Conservation (phyloP, 2,888 invertebrate species). For the Cepaea hortensis region DNA sequence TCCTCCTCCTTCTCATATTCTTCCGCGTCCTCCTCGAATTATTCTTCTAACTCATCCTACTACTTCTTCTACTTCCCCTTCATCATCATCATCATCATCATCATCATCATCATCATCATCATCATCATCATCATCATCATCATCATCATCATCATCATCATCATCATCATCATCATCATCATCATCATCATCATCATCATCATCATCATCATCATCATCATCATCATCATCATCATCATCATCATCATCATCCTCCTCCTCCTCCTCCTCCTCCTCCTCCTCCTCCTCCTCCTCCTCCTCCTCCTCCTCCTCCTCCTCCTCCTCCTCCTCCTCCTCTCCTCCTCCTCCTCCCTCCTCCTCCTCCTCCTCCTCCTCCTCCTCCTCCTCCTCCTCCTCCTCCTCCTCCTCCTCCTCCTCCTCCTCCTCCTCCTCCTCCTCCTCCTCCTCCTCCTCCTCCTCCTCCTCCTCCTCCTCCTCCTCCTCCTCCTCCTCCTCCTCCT, state of each 20-base stretch:
- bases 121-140: too few species aligned
- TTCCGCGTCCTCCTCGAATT: too few species aligned
- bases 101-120: too few species aligned
- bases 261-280: neutral
- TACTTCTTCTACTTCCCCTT: too few species aligned
- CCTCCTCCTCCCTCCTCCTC: neutral
- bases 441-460: neutral
- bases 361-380: neutral
- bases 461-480: neutral
- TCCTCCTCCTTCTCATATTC: neutral
- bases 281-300: neutral
- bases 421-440: neutral
- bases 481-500: neutral
- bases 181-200: too few species aligned
- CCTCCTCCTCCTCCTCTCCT: neutral
- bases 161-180: too few species aligned
- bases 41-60: too few species aligned
- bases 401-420: neutral
- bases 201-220: too few species aligned
- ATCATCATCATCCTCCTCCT: too few species aligned
- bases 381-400: neutral
- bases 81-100: too few species aligned
- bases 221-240: too few species aligned
- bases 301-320: neutral
- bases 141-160: too few species aligned